These are phyloP conservation scores for Sardina pilchardus DNA, from an alignment of 2,113 vertebrate genomes.

Conservation along the genomic window DNA sequence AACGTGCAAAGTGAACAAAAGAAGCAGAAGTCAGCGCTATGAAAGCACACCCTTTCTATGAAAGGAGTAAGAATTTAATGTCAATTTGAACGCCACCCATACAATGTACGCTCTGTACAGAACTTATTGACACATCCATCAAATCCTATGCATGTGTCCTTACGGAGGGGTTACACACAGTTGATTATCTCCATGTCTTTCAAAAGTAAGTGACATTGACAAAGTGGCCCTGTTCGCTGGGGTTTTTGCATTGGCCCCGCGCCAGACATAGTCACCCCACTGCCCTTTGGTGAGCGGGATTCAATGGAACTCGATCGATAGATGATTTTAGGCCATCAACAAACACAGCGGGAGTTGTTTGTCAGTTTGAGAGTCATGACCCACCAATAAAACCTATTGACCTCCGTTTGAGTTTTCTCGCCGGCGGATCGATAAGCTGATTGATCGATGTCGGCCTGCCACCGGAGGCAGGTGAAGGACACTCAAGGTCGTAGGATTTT, in stretches of 20 bases:
- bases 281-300: neutral
- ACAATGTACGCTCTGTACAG: neutral
- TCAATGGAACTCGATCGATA: neutral
- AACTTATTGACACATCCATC: neutral
- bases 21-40: neutral
- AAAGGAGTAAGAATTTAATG: neutral
- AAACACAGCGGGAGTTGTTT: neutral
- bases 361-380: neutral
- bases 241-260: neutral
- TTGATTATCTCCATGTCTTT: neutral
- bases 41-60: neutral
- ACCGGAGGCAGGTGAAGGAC: neutral
- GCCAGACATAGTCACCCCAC: neutral
- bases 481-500: neutral
- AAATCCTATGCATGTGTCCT: neutral
- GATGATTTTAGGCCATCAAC: slow-evolving; percentile 17
- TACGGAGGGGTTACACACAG: neutral
- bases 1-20: neutral
- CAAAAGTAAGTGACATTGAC: neutral
- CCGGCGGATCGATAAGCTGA: neutral
- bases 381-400: slow-evolving; percentile 2
- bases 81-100: neutral
- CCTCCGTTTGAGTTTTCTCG: neutral
- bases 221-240: neutral
- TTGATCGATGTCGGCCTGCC: neutral